Conservation (phyloP, 2,888 invertebrate genomes). For the Oscheius sp. region DNA sequence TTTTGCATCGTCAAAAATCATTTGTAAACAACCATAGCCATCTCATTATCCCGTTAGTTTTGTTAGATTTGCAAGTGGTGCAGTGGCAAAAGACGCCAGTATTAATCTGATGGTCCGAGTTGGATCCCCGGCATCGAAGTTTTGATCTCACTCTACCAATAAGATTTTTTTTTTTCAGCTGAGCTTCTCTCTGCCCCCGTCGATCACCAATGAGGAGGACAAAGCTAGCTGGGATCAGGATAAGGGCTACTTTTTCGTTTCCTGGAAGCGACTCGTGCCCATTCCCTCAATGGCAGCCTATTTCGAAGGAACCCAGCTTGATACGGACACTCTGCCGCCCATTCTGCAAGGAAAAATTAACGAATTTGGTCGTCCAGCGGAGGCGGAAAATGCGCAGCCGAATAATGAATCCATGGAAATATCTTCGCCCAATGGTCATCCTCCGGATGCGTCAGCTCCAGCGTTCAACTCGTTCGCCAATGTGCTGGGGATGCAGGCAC, state of each 20-base stretch:
- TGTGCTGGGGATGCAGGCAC: background rate
- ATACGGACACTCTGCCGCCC: constrained; percentile 6
- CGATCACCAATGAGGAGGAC: constrained; percentile 16
- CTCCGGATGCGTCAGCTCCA: background rate
- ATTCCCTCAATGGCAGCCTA: background rate
- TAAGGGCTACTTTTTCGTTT: constrained; percentile 1
- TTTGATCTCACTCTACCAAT: background rate
- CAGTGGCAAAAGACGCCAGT: too few relatives aligned
- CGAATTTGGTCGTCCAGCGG: background rate
- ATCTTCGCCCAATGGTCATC: constrained; percentile 3
- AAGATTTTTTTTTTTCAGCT: background rate
- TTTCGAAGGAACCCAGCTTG: constrained; percentile 9
- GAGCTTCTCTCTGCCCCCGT: background rate
- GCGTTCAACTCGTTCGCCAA: background rate
- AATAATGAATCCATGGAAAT: constrained; percentile 17
- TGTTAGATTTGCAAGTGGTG: too few relatives aligned
- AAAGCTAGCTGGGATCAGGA: constrained; percentile 20
- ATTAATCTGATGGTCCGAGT: too few relatives aligned
- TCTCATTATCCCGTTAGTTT: too few relatives aligned
- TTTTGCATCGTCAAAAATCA: too few relatives aligned
- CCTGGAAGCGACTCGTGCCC: background rate
- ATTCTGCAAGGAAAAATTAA: background rate
- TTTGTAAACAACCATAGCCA: too few relatives aligned
- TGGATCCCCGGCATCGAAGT: too few relatives aligned
- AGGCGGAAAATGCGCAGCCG: background rate